A percentile compares a stretch with the other conserved stretches of the same genome.
phyloP scores from a whole-genome alignment of 2,797 vertebrate genomes.

The Sebastes jordani region DNA sequence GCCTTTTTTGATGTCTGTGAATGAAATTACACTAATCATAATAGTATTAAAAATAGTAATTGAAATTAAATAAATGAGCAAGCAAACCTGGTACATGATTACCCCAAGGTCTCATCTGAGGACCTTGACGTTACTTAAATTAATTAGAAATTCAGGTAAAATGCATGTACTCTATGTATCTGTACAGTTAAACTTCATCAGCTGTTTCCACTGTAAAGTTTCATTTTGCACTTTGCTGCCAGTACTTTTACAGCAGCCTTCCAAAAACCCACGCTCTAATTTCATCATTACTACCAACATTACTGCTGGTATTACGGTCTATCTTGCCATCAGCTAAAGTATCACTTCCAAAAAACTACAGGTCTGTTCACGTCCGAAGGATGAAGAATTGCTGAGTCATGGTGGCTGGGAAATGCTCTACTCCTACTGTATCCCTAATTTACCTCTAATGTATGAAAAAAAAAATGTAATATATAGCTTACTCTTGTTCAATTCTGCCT shows the following conservation, averaged over 20 bases:
- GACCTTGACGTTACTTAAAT: not conserved
- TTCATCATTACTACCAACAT: not conserved
- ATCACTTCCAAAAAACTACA: constrained; percentile 39
- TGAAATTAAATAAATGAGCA: not conserved
- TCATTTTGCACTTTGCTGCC: not conserved
- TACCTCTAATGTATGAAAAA: not conserved
- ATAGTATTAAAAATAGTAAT: not conserved
- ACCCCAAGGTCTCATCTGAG: not conserved
- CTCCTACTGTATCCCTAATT: not conserved
- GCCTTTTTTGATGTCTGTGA: not conserved
- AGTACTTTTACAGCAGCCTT: not conserved
- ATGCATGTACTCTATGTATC: not conserved
- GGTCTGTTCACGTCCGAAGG: constrained; percentile 44
- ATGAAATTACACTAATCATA: not conserved
- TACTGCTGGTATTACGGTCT: not conserved
- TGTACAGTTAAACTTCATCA: not conserved
- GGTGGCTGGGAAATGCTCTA: not conserved
- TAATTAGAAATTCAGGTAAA: not conserved
- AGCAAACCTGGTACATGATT: not conserved
- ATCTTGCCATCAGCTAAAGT: not conserved
- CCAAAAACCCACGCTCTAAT: not conserved
- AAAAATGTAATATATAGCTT: not conserved
- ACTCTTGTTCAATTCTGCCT: not conserved
- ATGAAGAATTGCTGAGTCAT: constrained; percentile 38
- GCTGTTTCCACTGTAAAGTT: not conserved